Percentiles rank a stretch among this genome's conserved stretches.
Conservation (phyloP, 2,797 vertebrate genomes). For the Ammospiza maritima region DNA sequence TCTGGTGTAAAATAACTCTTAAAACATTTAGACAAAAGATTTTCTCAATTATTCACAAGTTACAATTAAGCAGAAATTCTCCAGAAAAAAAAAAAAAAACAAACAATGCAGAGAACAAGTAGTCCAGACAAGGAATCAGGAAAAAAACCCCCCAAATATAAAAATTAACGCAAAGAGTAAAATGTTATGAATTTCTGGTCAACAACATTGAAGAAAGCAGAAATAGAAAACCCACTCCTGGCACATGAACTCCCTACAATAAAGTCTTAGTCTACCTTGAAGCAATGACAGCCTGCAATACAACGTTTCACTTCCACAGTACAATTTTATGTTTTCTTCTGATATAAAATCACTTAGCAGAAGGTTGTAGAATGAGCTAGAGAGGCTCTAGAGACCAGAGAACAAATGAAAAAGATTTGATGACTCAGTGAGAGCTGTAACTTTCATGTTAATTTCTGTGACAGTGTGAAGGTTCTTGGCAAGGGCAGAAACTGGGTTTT, state of each 20-base stretch:
- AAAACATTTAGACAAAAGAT: not conserved
- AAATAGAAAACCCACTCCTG: not conserved
- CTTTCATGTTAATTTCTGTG: constrained; percentile 50
- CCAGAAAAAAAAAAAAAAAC: not conserved
- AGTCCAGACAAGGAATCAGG: not conserved
- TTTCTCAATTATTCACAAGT: constrained; percentile 2
- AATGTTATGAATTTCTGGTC: not conserved
- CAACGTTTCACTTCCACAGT: constrained; percentile 2
- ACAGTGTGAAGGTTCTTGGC: constrained; percentile 35
- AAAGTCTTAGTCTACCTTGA: constrained; percentile 8
- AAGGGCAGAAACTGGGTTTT: constrained; percentile 29
- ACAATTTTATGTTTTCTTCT: constrained; percentile 53
- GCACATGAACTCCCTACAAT: not conserved
- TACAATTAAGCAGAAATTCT: not conserved
- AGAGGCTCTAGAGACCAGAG: constrained; percentile 32
- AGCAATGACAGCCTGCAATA: not conserved
- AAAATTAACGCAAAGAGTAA: not conserved
- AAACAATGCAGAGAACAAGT: not conserved
- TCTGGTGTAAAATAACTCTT: not conserved
- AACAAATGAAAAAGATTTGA: constrained; percentile 49
- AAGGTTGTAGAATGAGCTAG: constrained; percentile 18
- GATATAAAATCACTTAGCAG: constrained; percentile 43
- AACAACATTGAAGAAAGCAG: not conserved
- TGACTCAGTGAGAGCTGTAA: constrained; percentile 23
- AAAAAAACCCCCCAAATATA: not conserved